phyloP scores from a whole-genome alignment of 2,797 vertebrate genomes.

The Urocyon cinereoargenteus region DNA sequence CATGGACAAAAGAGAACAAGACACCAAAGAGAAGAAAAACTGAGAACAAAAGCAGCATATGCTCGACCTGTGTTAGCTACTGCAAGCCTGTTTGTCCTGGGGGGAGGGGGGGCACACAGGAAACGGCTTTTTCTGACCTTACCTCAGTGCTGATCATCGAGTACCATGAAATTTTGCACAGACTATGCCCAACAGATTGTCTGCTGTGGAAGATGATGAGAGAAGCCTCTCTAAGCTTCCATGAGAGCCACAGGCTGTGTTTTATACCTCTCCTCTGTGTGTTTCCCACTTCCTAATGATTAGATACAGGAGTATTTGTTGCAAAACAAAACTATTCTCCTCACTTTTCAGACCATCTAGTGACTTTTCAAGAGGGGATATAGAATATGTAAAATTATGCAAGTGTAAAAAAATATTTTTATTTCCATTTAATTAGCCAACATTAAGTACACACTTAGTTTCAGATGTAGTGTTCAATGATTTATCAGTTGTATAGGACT shows the following conservation, averaged over 20 bases:
- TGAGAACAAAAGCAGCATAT: background rate
- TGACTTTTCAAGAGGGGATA: background rate
- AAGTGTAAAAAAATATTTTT: background rate
- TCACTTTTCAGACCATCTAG: background rate
- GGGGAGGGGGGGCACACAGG: background rate
- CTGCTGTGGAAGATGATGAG: background rate
- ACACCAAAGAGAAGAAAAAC: background rate
- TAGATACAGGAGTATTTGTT: background rate
- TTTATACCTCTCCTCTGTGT: background rate
- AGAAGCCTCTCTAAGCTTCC: background rate
- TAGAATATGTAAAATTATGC: background rate
- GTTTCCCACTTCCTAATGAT: background rate
- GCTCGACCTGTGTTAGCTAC: background rate
- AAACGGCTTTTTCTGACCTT: background rate
- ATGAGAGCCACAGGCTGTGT: background rate
- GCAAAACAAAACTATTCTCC: background rate
- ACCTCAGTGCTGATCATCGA: background rate
- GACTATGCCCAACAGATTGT: background rate
- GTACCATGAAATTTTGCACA: background rate
- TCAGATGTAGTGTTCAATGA: too few species aligned
- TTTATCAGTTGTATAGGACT: too few species aligned
- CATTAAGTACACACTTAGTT: too few species aligned
- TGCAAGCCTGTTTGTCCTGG: background rate
- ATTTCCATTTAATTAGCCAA: too few species aligned
- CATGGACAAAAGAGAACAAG: background rate